Base-by-base conservation (phyloP, 2,113 vertebrate species). In the Ornithorhynchus anatinus region DNA sequence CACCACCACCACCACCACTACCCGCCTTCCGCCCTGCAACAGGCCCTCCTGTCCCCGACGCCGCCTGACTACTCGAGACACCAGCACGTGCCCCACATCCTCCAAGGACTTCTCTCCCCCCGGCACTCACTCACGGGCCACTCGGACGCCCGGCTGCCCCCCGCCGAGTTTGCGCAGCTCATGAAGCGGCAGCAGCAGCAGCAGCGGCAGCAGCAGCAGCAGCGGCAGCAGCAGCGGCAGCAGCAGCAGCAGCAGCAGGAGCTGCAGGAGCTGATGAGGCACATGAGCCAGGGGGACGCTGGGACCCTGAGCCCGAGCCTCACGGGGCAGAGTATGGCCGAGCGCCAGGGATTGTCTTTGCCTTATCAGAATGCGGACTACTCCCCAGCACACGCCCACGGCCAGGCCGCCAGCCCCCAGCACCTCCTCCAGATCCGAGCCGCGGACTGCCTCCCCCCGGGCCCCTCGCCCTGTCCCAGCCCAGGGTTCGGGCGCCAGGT, bases 21-120 rank as follows among this genome's bases (percentile, higher is more conserved):
- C 69, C 53, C 93, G 7, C 89, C 96, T 1, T 99, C 97, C 0
- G 92, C 96, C 57, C 94, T 99, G 81, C 98, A 99, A 86, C 98
- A 99, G 90, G 98, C 98, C 13, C 92, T 99, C 86, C 93, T 99
- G 15, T 99, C 98, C 37, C 98, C 98, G 0, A 98, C 97, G 0
- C 97, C 97, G 0, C 89, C 95, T 29, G 97, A 99, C 86, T 99
- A 99, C 77, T 88, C 82, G 50, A 82, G 94, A 75, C 96, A 96
- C 76, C 96, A 96, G 82, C 97, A 99, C 73, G 95, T 98, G 71
- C 97, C 97, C 3, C 96, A 96, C 69, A 96, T 97, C 76, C 94
- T 99, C 48, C 97, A 98, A 92, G 97, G 97, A 79, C 96, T 99
- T 67, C 95, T 99, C 37, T 99, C 97, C 3, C 97, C 97, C 53